Evolutionary conservation across 2,113 vertebrate species (phyloP), one percentile per base, ranked within the genome.

Genomic region (Sinocyclocheilus maitianheensis): DNA sequence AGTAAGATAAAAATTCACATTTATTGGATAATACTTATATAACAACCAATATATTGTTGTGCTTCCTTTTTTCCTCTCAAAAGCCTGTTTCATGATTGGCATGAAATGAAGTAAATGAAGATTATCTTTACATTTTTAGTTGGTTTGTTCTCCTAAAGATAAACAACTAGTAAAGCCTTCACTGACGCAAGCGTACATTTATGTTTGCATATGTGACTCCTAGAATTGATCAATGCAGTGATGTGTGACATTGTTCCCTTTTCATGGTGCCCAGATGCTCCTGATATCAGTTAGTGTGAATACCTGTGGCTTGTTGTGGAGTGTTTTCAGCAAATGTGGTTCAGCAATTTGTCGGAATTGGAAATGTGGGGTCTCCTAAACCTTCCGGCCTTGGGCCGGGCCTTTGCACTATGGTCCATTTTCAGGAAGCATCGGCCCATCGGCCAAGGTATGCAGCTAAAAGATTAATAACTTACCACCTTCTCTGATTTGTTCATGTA

Each of bases 401-500:
- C 43, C 55, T 30, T 67, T 79, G 78, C 67, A 76, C 86, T 12
- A 63, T 0, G 8, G 87, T 84, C 83, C 84, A 79, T 86, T 77
- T 84, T 18, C 43, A 76, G 51, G 53, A 75, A 84, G 65, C 72
- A 63, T 67, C 1, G 22, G 43, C 43, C 72, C 87, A 18, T 86
- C 67, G 74, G 88, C 87, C 48, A 60, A 92, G 90, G 91, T 90
- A 90, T 86, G 84, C 84, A 86, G 90, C 90, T 94, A 87, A 94
- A 95, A 94, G 91, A 93, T 95, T 94, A 88, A 94, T 94, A 91
- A 84, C 90, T 80, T 82, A 77, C 86, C 90, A 90, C 89, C 91
- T 92, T 80, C 85, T 77, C 90, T 94, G 91, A 92, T 95, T 95
- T 94, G 94, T 94, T 91, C 84, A 84, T 86, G 91, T 95, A 89